Evolutionary conservation across 2,888 invertebrate genomes (phyloP).

Genomic region (Leptura quadrifasciata): DNA sequence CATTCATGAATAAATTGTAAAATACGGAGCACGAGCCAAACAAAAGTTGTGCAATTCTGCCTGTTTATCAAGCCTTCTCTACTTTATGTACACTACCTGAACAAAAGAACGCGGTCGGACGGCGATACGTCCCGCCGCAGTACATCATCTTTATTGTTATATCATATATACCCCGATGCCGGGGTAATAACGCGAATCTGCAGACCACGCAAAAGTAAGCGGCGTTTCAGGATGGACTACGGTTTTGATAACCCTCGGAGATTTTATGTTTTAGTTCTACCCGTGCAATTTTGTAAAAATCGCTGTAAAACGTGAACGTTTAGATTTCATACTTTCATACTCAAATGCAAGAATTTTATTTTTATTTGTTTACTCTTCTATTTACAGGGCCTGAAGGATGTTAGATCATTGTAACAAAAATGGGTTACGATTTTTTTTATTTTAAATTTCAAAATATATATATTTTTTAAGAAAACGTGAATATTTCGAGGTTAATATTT

Average conservation of each 20-base stretch:
- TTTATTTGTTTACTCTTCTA: not conserved
- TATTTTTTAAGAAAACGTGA: no score
- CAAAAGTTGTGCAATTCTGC: slow-evolving; percentile 2
- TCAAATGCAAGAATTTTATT: not conserved
- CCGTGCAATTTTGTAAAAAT: not conserved
- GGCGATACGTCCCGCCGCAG: slow-evolving; percentile 23
- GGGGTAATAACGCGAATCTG: slow-evolving; percentile 1
- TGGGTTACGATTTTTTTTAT: no score
- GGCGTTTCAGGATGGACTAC: not conserved
- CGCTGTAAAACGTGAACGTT: not conserved
- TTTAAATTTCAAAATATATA: no score
- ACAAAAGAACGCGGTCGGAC: slow-evolving; percentile 23
- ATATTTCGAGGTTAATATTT: no score
- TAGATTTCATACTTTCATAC: not conserved
- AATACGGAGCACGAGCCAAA: not conserved
- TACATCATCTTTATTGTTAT: slow-evolving; percentile 15
- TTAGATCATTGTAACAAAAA: not conserved
- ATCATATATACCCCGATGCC: not conserved
- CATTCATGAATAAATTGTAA: slow-evolving; percentile 7
- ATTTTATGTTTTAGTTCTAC: not conserved
- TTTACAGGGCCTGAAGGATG: not conserved
- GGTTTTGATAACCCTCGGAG: not conserved
- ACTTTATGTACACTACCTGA: not conserved
- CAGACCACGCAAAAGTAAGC: slow-evolving; percentile 4
- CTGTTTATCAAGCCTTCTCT: slow-evolving; percentile 7